A percentile compares a stretch with the other conserved stretches of the same genome.
phyloP scores from a whole-genome alignment of 2,888 invertebrate species.

The Labia minor region DNA sequence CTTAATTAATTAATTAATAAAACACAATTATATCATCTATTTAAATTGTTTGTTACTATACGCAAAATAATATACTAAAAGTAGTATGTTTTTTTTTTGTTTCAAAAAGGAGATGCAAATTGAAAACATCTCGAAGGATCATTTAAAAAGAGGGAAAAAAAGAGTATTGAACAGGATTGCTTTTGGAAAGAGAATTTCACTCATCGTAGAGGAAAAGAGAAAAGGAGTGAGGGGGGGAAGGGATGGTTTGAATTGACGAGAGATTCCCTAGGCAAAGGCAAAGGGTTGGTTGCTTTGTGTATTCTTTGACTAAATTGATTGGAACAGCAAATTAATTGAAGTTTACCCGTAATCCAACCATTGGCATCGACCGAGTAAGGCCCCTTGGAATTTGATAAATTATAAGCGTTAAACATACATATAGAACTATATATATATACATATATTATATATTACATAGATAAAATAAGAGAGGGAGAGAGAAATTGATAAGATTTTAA shows the following conservation, averaged over 20 bases:
- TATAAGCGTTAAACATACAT: background rate
- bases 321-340: constrained; percentile 26
- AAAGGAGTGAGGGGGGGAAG: too few relatives aligned
- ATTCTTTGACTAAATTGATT: constrained; percentile 27
- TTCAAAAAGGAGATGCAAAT: background rate
- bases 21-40: too few relatives aligned
- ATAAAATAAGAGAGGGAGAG: too few relatives aligned
- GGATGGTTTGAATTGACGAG: background rate
- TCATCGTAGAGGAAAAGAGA: too few relatives aligned
- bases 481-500: background rate
- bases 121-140: background rate
- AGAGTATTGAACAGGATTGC: background rate
- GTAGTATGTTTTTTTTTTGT: too few relatives aligned
- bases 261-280: constrained; percentile 8
- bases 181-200: background rate
- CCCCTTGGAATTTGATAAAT: background rate
- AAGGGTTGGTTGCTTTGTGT: constrained; percentile 23
- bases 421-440: too few relatives aligned
- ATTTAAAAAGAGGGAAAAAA: background rate
- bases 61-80: too few relatives aligned
- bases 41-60: too few relatives aligned
- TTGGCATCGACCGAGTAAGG: background rate
- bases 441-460: too few relatives aligned
- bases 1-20: too few relatives aligned
- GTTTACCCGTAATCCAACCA: constrained; percentile 18